Percentiles rank a stretch among this genome's conserved stretches.
Conservation (phyloP, 2,113 vertebrate species). For the Cephalopterus ornatus region DNA sequence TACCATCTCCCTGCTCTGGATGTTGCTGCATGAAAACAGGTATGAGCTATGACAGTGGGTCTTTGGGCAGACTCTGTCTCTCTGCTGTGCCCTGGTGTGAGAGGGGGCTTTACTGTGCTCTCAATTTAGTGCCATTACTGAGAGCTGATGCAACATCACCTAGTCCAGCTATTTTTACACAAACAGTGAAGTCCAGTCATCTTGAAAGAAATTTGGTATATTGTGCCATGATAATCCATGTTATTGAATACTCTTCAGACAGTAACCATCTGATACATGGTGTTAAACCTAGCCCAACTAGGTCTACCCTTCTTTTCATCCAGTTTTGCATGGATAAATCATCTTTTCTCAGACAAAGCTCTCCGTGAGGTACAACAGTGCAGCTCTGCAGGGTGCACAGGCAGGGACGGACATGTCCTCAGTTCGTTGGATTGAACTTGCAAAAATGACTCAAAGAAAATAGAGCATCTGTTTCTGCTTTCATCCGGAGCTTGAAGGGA, state of each 20-base stretch:
- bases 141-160: not conserved
- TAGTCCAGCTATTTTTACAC: not conserved
- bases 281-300: not conserved
- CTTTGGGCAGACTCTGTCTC: not conserved
- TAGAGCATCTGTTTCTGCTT: not conserved
- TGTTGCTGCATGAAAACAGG: not conserved
- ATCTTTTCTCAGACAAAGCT: not conserved
- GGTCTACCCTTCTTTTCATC: not conserved
- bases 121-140: not conserved
- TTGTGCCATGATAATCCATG: fast-evolving
- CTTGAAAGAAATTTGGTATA: not conserved
- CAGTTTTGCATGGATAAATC: not conserved
- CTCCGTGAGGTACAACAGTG: not conserved
- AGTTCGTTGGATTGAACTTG: not conserved
- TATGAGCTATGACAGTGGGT: not conserved
- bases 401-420: fast-evolving
- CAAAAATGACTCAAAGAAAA: not conserved
- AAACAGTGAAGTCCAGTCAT: not conserved
- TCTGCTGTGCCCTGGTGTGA: fast-evolving
- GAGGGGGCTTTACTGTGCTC: not conserved
- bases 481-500: not conserved
- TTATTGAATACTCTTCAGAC: not conserved
- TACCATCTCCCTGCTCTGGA: not conserved
- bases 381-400: not conserved
- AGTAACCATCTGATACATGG: not conserved